Conservation (phyloP, 2,113 vertebrate species). For the Syngnathus floridae region DNA sequence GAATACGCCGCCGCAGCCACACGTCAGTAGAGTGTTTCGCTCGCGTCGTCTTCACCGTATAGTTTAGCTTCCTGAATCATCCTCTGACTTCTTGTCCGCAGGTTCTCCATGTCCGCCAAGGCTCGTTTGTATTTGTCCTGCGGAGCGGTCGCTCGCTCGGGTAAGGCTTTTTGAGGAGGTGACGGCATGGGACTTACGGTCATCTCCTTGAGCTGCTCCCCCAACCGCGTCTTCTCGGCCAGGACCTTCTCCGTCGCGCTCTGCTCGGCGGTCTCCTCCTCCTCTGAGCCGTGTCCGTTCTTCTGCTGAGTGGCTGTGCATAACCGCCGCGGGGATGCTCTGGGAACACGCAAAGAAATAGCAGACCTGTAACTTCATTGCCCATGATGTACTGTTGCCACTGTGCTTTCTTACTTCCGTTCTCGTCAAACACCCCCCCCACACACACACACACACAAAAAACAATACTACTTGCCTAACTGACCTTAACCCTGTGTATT, state of each 20-base stretch:
- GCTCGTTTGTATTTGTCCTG: conserved; percentile 96
- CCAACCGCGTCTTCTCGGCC: conserved; percentile 80
- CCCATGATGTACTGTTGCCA: background rate
- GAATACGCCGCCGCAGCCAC: no score
- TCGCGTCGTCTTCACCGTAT: conserved; percentile 72
- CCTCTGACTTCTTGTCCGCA: conserved; percentile 86
- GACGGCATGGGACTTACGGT: conserved; percentile 65
- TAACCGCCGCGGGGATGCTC: conserved; percentile 70
- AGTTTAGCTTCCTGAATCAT: conserved; percentile 90
- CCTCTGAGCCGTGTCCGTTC: conserved; percentile 74
- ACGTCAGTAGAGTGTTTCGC: background rate
- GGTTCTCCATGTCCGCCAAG: conserved; percentile 90
- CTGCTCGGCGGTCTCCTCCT: conserved; percentile 73
- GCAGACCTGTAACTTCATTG: background rate
- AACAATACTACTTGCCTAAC: background rate
- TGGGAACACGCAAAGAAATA: conserved; percentile 12
- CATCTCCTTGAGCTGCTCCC: conserved; percentile 85
- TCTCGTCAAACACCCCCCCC: no score
- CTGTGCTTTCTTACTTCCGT: no score
- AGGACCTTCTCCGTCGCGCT: conserved; percentile 67
- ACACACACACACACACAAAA: no score
- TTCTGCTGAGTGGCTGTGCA: conserved; percentile 85
- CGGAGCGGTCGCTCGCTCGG: background rate
- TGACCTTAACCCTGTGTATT: background rate
- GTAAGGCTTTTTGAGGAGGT: background rate